Evolutionary conservation across 2,113 vertebrate genomes (phyloP), one percentile per base, ranked within the genome.

Genomic region (Archilochus colubris): DNA sequence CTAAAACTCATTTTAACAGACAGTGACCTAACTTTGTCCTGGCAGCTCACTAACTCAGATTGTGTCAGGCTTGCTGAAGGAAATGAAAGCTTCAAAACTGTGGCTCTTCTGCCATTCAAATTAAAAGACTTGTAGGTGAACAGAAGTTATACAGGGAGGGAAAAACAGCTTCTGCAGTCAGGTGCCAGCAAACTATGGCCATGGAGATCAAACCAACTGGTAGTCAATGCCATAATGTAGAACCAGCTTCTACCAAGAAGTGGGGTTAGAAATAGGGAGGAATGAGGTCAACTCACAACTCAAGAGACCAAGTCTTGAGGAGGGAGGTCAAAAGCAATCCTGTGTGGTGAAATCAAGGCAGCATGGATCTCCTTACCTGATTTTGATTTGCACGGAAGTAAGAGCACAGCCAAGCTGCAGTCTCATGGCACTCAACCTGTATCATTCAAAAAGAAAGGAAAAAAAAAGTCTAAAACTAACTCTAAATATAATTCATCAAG

Each of bases 191-290:
- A 74, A 51, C 2, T 13, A 55, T 22, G 70, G 55, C 2, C 11
- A 55, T 22, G 55, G 38, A 66, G 24, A 57, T 78, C 48, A 84
- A 89, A 78, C 12, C 44, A 74, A 53, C 17, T 11, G 18, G 31
- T n/a, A 87, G 46, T 36, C 64, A 69, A n/a, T 38, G 55, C 51
- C 33, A 89, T 84, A 81, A 55, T 24, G 33, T 1, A 48, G 33
- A 86, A 5, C 31, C 14, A 59, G 46, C 30, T 92, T 78, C 86
- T 59, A 12, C 51, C 23, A 19, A 75, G 58, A 12, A 86, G 25
- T 0, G 0, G 53, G 22, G 21, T 38, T 57, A 44, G 14, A 73
- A 10, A 27, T 14, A 21, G 12, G 48, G 38, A 82, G 17, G 28
- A 64, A 46, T 23, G 69, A 87, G 67, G 69, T 70, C 66, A 84